Evolutionary conservation across 2,113 vertebrate species (phyloP), one percentile per base, ranked within the genome.

Genomic region (Aphyosemion australe): DNA sequence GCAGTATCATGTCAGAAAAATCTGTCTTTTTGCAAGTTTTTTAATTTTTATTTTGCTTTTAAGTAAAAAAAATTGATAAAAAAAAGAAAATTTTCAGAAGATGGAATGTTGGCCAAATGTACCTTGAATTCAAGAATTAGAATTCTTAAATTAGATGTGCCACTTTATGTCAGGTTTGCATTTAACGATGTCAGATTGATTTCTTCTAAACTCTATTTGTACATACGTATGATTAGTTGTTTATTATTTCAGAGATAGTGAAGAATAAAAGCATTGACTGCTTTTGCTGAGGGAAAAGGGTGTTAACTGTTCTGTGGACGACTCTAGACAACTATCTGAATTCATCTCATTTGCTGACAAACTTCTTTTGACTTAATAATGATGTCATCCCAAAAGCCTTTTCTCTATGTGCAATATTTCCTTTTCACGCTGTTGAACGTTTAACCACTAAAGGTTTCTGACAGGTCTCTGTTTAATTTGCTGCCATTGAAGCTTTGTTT

Each of bases 351-450:
- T 72, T 0, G n/a, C 39, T 26, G 65, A 71, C 74, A 47, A 66
- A 70, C 47, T 16, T 61, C 62, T 77, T 78, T 66, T 78, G 61
- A 76, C 77, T 70, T 83, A 83, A 72, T 80, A 70, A 88, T 86
- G 84, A 86, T 84, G 86, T 87, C 88, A 88, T 87, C 76, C 69
- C 74, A 34, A 72, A 57, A 89, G 80, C 85, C 84, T 85, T 85
- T 72, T 66, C 68, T 83, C 71, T 56, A 57, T 79, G 75, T 86
- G 82, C 83, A 89, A 83, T 88, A 84, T 73, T 78, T 79, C 70
- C 66, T 83, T 9, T 56, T 75, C 66, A 70, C 65, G 69, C 77
- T 46, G 67, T 76, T 63, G 69, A 54, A 71, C 49, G 61, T 74
- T 74, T 61, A 59, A 26, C 26, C 71, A 80, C 54, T 76, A 61